phyloP scores from a whole-genome alignment of 2,797 vertebrate species.

The Myotis findleyi region DNA sequence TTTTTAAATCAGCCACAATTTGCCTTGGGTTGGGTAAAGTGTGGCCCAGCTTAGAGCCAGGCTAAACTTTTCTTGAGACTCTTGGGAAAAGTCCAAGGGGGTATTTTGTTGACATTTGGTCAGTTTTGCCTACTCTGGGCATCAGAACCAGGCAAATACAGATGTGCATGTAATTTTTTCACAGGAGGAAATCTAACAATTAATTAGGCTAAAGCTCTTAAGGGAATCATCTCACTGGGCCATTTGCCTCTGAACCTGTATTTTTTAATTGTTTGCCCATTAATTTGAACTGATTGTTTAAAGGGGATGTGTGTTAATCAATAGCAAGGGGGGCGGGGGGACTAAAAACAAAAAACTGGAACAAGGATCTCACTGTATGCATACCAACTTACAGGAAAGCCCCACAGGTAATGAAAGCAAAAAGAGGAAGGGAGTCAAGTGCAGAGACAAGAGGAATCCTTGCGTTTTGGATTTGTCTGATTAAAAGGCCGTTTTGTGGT shows the following conservation, averaged over 20 bases:
- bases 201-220: slow-evolving; percentile 57
- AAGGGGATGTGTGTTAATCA: slow-evolving; percentile 1
- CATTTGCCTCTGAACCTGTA: slow-evolving; percentile 57
- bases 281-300: slow-evolving; percentile 55
- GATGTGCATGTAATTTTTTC: background rate
- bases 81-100: background rate
- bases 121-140: background rate
- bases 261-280: slow-evolving; percentile 53
- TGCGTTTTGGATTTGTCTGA: background rate
- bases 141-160: background rate
- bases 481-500: slow-evolving; percentile 74
- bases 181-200: slow-evolving; percentile 20
- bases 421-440: background rate
- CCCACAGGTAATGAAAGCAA: background rate
- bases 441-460: background rate
- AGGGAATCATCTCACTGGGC: slow-evolving; percentile 41
- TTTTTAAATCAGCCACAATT: slow-evolving; percentile 20
- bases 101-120: background rate
- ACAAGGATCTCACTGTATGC: background rate
- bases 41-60: background rate
- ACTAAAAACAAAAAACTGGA: background rate
- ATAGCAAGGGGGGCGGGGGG: background rate
- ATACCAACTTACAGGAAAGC: background rate
- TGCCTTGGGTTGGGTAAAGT: background rate
- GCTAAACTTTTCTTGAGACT: background rate